Evolutionary conservation across 2,113 vertebrate species (phyloP).

Genomic region (Xenopus laevis): DNA sequence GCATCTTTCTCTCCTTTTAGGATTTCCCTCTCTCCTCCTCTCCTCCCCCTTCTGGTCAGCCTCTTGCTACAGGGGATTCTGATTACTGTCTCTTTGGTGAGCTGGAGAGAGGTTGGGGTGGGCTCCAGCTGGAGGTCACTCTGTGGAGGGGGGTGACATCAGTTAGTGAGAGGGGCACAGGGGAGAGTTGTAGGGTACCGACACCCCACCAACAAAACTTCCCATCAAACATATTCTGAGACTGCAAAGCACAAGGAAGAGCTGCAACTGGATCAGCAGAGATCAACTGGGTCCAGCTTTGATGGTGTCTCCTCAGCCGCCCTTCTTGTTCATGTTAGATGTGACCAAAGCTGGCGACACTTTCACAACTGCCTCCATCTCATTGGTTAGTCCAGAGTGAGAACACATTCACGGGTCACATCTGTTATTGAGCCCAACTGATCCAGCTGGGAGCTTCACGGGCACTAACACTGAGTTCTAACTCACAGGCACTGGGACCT

Average conservation of each 20-base stretch:
- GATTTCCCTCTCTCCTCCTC: conserved; percentile 4
- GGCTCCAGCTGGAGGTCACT: neutral
- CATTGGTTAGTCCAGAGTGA: too few relatives aligned
- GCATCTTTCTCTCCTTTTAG: too few relatives aligned
- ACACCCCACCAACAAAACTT: neutral
- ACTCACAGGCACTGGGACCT: too few relatives aligned
- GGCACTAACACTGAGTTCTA: too few relatives aligned
- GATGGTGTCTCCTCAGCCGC: neutral
- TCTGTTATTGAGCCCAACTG: too few relatives aligned
- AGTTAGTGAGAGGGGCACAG: neutral
- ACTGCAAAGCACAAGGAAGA: neutral
- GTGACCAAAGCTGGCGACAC: too few relatives aligned
- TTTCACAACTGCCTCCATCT: too few relatives aligned
- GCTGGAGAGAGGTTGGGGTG: conserved; percentile 7
- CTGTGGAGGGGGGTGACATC: neutral
- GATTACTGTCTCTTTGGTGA: neutral
- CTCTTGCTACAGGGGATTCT: conserved; percentile 1
- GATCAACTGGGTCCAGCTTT: neutral
- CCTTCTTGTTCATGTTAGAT: neutral
- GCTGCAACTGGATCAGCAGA: neutral
- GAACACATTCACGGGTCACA: too few relatives aligned
- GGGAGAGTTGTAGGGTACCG: neutral
- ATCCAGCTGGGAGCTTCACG: too few relatives aligned
- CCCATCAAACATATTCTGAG: neutral
- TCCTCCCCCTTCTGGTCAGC: neutral